Conservation (phyloP, 1,140 invertebrate genomes). For the Drosophila paulistorum region DNA sequence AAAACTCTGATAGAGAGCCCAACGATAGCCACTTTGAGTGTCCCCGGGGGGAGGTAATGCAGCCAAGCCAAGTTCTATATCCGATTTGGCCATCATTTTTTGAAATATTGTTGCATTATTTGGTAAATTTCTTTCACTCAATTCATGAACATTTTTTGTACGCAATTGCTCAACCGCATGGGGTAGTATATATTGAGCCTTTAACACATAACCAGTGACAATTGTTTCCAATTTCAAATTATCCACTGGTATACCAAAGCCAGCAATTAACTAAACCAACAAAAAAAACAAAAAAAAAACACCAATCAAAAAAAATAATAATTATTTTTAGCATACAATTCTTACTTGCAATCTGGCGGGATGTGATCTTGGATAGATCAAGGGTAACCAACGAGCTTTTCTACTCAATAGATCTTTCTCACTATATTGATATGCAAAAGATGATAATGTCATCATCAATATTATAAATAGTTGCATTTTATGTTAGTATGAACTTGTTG, state of each 20-base stretch:
- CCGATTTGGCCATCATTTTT: slow-evolving; percentile 34
- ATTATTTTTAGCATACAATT: neutral
- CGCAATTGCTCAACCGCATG: slow-evolving; percentile 50
- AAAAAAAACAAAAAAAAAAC: neutral
- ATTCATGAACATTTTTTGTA: slow-evolving; percentile 45
- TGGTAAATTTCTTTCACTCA: slow-evolving; percentile 16
- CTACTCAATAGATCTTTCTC: slow-evolving; percentile 53
- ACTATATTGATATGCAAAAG: neutral
- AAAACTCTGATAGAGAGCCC: slow-evolving; percentile 62
- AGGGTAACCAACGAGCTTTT: slow-evolving; percentile 61
- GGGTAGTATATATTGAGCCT: slow-evolving; percentile 73
- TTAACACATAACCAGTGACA: slow-evolving; percentile 74
- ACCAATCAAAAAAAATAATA: neutral
- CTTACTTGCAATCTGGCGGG: slow-evolving; percentile 58
- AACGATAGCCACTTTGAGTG: slow-evolving; percentile 54
- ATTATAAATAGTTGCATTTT: neutral
- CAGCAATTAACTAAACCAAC: slow-evolving; percentile 61
- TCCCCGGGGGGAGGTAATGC: slow-evolving; percentile 10
- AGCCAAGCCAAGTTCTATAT: slow-evolving; percentile 44
- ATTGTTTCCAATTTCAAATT: slow-evolving; percentile 64
- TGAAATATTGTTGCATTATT: slow-evolving; percentile 60
- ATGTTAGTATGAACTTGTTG: neutral
- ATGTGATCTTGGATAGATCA: slow-evolving; percentile 51
- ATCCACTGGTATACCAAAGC: slow-evolving; percentile 77
- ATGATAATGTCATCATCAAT: neutral